Conservation (phyloP, 2,888 invertebrate species). For the Trachelus tabidus region DNA sequence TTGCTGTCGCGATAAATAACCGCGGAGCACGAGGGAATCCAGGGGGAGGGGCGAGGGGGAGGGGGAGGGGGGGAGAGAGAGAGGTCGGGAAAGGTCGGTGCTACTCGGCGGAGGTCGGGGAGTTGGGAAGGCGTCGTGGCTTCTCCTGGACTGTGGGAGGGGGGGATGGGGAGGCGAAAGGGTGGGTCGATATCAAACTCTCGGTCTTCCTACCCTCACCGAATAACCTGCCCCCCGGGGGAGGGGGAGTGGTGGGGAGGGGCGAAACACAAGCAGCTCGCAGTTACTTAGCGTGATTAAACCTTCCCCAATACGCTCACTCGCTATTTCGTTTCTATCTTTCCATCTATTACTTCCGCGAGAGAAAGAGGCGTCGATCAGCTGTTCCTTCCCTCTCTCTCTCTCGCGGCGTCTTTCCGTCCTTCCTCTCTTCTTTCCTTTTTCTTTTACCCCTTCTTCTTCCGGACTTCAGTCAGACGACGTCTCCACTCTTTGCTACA, state of each 20-base stretch:
- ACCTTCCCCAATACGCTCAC: constrained; percentile 25
- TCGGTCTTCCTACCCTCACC: neutral
- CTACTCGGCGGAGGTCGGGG: neutral
- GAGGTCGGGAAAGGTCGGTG: neutral
- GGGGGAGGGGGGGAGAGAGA: too few relatives aligned
- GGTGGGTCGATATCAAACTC: constrained; percentile 21
- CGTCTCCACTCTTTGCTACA: constrained; percentile 18
- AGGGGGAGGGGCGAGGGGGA: neutral
- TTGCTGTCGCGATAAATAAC: constrained; percentile 39
- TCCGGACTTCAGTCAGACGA: constrained; percentile 14
- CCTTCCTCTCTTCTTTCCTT: neutral
- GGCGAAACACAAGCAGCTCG: constrained; percentile 28
- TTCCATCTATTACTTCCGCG: too few relatives aligned
- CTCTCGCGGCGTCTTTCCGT: constrained; percentile 10
- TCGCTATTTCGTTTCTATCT: too few relatives aligned
- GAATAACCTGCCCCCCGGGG: too few relatives aligned
- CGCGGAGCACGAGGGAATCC: constrained; percentile 19
- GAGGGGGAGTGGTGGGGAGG: too few relatives aligned
- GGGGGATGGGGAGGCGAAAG: constrained; percentile 2
- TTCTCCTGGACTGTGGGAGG: neutral
- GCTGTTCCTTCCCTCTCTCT: neutral
- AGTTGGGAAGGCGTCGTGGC: neutral
- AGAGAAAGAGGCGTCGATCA: neutral
- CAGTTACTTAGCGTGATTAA: constrained; percentile 55
- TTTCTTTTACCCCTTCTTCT: constrained; percentile 6